A percentile compares a stretch with the other conserved stretches of the same genome.
Conservation (phyloP, 1,140 invertebrate genomes). For the Hetaerina americana region DNA sequence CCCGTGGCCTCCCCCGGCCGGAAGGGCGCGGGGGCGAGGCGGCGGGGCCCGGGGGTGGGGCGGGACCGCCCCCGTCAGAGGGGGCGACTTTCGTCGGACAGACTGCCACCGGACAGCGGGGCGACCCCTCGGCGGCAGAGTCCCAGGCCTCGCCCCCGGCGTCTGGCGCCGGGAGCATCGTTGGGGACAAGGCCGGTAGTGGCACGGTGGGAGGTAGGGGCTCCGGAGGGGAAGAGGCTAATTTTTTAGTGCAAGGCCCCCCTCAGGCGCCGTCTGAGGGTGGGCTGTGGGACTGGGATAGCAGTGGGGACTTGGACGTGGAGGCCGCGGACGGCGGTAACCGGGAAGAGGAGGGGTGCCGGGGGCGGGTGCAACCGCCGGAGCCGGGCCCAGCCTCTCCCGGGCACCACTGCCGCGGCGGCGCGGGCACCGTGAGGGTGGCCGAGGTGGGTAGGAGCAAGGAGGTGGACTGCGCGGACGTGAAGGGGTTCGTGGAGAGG, state of each 20-base stretch:
- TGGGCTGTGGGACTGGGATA: slow-evolving; percentile 56
- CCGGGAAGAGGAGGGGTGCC: no score
- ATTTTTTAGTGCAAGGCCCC: slow-evolving; percentile 31
- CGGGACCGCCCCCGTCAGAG: not conserved
- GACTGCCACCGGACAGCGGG: no score
- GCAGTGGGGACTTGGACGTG: slow-evolving; percentile 23
- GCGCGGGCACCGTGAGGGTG: not conserved
- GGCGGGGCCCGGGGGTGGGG: not conserved
- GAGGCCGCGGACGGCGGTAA: not conserved
- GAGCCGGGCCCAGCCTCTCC: not conserved
- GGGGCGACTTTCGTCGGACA: not conserved
- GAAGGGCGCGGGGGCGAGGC: not conserved
- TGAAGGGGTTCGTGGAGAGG: not conserved
- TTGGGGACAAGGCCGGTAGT: not conserved
- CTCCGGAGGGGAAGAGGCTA: slow-evolving; percentile 12
- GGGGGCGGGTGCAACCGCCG: not conserved
- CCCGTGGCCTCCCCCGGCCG: not conserved
- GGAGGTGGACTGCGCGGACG: not conserved
- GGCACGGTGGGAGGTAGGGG: not conserved
- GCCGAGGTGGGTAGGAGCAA: not conserved
- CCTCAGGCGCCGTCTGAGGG: slow-evolving; percentile 40
- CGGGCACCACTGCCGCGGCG: not conserved
- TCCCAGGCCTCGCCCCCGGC: no score
- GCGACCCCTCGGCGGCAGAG: no score
- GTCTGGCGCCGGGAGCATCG: not conserved